A percentile compares a stretch with the other conserved stretches of the same genome.
Evolutionary conservation across 1,140 invertebrate species (phyloP).

Genomic region (Fopius arisanus): DNA sequence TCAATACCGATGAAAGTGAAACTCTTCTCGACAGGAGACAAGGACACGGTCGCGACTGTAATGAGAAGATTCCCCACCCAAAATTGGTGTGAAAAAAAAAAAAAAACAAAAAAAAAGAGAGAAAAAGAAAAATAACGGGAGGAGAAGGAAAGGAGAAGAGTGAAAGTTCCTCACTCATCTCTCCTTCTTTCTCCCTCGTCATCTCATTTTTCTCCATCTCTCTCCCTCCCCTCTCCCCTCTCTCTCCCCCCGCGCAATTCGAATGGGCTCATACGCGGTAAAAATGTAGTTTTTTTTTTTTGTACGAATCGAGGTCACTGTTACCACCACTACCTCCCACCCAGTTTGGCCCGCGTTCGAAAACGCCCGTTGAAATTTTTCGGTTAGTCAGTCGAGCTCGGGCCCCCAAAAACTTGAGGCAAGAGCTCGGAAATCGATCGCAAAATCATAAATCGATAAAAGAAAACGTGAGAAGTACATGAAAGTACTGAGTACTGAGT

Average conservation of each 20-base stretch:
- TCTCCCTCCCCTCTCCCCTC: neutral
- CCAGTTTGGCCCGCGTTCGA: neutral
- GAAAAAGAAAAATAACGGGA: slow-evolving; percentile 24
- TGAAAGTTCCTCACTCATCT: slow-evolving; percentile 54
- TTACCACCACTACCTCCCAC: slow-evolving; percentile 52
- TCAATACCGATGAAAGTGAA: neutral
- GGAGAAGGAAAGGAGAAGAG: slow-evolving; percentile 43
- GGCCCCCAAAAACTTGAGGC: neutral
- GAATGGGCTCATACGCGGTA: slow-evolving; percentile 14
- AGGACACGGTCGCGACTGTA: slow-evolving; percentile 7
- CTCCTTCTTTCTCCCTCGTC: neutral
- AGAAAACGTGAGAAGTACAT: neutral
- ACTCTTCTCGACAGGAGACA: slow-evolving; percentile 21
- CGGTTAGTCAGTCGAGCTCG: slow-evolving; percentile 3
- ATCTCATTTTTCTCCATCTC: neutral
- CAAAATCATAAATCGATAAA: neutral
- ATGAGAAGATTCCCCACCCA: slow-evolving; percentile 2
- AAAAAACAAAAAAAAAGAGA: slow-evolving; percentile 28
- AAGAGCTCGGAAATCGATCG: neutral
- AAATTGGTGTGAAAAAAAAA: neutral
- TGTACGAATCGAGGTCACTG: slow-evolving; percentile 58
- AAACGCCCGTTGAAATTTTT: slow-evolving; percentile 7
- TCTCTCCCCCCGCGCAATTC: neutral
- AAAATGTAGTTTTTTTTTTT: slow-evolving; percentile 35
- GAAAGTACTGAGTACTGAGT: neutral